Evolutionary conservation across 1,140 invertebrate genomes (phyloP), one percentile per base, ranked within the genome.

Genomic region (Delia radicum): DNA sequence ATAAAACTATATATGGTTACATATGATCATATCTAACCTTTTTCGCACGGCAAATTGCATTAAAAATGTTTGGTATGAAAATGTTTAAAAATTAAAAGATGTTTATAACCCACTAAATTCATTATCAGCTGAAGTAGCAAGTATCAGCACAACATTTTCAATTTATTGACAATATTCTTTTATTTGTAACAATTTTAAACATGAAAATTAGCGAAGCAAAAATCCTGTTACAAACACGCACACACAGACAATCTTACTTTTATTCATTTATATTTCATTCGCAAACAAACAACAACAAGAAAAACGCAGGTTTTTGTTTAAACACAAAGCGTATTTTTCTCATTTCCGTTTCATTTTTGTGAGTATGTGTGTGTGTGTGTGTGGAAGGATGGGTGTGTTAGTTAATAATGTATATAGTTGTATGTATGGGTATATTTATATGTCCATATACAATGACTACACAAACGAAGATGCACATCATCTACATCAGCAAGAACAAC

Each of bases 311-410:
- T 21, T n/a, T n/a, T 65, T 65, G 62, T 65, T 65, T 13, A 63
- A 27, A 63, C 62, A 65, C 62, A 65, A 65, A 65, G 62, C 62
- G 62, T 29, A 29, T 65, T 29, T 65, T 65, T 65, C 62, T 65
- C 62, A 65, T 65, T 65, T 65, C 62, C 62, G 26, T 65, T 65
- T 29, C 10, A 65, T 27, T 65, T 26, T 63, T 63, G 18, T 48
- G 42, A 2, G 42, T 48, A 48, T 48, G 42, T 63, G 61, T 63
- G 3, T 26, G 61, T 27, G 26, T 28, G 27, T 29, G 27, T 31
- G 62, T 28, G 27, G 4, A 24, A 62, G n/a, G 3, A 55, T 55
- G n/a, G n/a, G n/a, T n/a, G n/a, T n/a, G n/a, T n/a, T n/a, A n/a
- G n/a, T n/a, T n/a, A n/a, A n/a, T n/a, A n/a, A n/a, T n/a, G n/a